phyloP scores from a whole-genome alignment of 2,888 invertebrate genomes.

The Scrobipalpa costella region DNA sequence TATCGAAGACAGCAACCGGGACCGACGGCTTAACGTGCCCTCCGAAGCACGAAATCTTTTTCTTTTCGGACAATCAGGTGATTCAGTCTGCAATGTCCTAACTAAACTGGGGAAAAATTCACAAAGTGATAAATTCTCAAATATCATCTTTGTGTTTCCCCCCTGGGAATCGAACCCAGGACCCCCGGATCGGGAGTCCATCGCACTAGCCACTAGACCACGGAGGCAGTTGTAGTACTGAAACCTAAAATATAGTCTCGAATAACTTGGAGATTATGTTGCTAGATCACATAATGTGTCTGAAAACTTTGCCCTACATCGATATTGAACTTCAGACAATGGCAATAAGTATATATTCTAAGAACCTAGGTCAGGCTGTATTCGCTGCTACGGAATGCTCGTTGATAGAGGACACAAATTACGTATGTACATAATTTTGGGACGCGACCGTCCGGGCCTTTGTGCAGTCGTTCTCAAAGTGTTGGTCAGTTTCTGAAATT shows the following conservation, averaged over 20 bases:
- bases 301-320: conserved; percentile 12
- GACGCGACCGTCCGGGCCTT: conserved; percentile 27
- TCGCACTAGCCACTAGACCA: too few species aligned
- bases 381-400: background rate
- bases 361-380: background rate
- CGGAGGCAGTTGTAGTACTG: too few species aligned
- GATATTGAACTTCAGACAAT: conserved; percentile 22
- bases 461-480: conserved; percentile 4
- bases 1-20: too few species aligned
- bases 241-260: background rate
- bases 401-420: conserved; percentile 39
- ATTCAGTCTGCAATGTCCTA: too few species aligned
- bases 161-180: too few species aligned
- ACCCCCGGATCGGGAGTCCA: too few species aligned
- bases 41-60: too few species aligned
- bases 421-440: conserved; percentile 50
- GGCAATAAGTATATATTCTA: background rate
- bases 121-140: too few species aligned
- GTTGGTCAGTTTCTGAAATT: background rate
- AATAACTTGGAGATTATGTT: conserved; percentile 3
- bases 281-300: conserved; percentile 8
- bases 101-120: too few species aligned
- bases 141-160: too few species aligned
- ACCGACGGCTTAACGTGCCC: too few species aligned
- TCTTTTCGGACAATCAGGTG: too few species aligned